Percentiles rank a stretch among this genome's conserved stretches.
phyloP scores from a whole-genome alignment of 1,140 invertebrate genomes.

The Hestina assimilis region DNA sequence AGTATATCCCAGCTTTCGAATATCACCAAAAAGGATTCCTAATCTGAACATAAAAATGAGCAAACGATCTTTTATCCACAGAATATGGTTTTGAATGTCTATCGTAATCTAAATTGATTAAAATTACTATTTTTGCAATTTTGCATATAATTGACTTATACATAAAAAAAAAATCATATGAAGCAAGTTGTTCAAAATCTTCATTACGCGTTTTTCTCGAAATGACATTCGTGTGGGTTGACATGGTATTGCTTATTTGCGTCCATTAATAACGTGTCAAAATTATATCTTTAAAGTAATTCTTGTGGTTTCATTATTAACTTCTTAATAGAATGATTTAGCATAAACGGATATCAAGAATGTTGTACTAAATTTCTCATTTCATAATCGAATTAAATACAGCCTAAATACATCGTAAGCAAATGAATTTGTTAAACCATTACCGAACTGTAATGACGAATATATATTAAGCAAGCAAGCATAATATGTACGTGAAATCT shows the following conservation, averaged over 20 bases:
- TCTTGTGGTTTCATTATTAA: too few species aligned
- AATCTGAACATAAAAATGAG: background rate
- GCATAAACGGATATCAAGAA: background rate
- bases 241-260: too few species aligned
- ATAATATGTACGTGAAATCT: constrained; percentile 33
- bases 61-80: background rate
- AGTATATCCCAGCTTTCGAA: background rate
- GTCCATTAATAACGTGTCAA: too few species aligned
- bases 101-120: too few species aligned
- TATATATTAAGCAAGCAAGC: constrained; percentile 16
- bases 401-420: background rate
- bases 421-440: constrained; percentile 4
- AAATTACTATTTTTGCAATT: too few species aligned
- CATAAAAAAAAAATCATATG: too few species aligned
- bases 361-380: background rate
- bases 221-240: too few species aligned
- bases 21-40: background rate
- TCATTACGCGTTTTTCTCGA: too few species aligned
- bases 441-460: constrained; percentile 4
- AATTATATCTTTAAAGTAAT: too few species aligned
- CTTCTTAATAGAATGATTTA: too few species aligned
- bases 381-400: background rate
- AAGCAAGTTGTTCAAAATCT: too few species aligned
- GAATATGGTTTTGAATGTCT: background rate
- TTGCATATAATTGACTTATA: too few species aligned